These are phyloP conservation scores for Zaprionus obscuricornis DNA, from an alignment of 2,888 invertebrate species.

Conservation along the genomic window DNA sequence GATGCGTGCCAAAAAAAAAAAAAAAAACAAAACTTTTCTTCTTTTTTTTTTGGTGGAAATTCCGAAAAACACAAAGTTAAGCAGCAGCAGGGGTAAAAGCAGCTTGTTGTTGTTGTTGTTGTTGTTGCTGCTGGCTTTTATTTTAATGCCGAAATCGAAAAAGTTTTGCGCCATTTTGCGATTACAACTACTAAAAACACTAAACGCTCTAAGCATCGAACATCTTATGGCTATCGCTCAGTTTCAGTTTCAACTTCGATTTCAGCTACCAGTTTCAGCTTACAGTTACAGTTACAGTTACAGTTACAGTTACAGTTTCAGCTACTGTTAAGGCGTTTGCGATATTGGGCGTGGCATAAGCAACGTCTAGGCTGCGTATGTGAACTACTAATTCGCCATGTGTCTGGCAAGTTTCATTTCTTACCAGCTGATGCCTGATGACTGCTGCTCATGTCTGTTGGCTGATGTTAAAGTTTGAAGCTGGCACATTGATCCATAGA, in stretches of 20 bases:
- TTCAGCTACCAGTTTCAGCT: not conserved
- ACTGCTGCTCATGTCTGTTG: constrained; percentile 12
- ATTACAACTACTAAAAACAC: constrained; percentile 66
- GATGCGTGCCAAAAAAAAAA: constrained; percentile 62
- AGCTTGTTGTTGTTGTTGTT: constrained; percentile 21
- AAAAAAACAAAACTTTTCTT: not conserved
- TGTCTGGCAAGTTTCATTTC: constrained; percentile 56
- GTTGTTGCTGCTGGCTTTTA: constrained; percentile 50
- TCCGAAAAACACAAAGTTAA: constrained; percentile 1
- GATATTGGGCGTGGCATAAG: constrained; percentile 30
- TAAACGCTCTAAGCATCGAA: constrained; percentile 59
- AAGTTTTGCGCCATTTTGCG: constrained; percentile 62
- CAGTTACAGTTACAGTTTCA: no score
- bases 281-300: no score
- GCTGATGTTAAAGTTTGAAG: constrained; percentile 1
- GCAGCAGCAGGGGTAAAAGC: not conserved
- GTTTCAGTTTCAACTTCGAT: not conserved
- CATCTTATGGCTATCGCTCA: not conserved
- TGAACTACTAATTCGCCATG: constrained; percentile 62
- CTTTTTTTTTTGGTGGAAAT: constrained; percentile 29
- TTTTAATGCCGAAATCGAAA: constrained; percentile 78
- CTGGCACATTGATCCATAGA: constrained; percentile 5
- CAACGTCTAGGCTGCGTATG: constrained; percentile 40
- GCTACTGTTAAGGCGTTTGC: not conserved
- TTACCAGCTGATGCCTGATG: not conserved